These are phyloP conservation scores for Barbus barbus DNA, from an alignment of 2,113 vertebrate species.

Conservation along the genomic window DNA sequence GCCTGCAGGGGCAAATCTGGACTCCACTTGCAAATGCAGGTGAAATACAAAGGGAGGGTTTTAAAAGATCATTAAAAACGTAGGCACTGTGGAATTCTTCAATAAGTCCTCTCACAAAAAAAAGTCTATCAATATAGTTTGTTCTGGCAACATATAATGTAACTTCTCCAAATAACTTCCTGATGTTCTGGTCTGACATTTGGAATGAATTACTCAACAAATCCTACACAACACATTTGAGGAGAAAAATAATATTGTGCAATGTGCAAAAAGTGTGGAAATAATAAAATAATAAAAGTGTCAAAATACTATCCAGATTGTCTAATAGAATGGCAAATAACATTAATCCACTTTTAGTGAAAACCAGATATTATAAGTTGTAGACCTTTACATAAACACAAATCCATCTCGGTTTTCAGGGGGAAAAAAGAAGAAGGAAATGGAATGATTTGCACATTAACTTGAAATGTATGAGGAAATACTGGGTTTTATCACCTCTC, in stretches of 20 bases:
- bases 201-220: not conserved
- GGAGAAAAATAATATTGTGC: not conserved
- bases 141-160: not conserved
- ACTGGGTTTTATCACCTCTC: too few species aligned
- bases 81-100: not conserved
- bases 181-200: not conserved
- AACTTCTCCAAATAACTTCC: not conserved
- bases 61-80: not conserved
- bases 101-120: not conserved
- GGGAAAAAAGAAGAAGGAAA: not conserved
- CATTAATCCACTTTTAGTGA: too few species aligned
- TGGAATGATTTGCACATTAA: too few species aligned
- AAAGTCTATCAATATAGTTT: not conserved
- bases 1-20: constrained; percentile 49
- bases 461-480: too few species aligned
- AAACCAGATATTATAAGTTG: not conserved
- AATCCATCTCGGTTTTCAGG: not conserved
- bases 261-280: not conserved
- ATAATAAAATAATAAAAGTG: too few species aligned
- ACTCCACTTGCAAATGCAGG: not conserved
- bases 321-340: not conserved
- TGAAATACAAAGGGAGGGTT: not conserved
- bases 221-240: not conserved
- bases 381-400: not conserved
- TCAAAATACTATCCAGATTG: not conserved